Evolutionary conservation across 2,113 vertebrate genomes (phyloP).

Genomic region (Trichomycterus rosablanca): DNA sequence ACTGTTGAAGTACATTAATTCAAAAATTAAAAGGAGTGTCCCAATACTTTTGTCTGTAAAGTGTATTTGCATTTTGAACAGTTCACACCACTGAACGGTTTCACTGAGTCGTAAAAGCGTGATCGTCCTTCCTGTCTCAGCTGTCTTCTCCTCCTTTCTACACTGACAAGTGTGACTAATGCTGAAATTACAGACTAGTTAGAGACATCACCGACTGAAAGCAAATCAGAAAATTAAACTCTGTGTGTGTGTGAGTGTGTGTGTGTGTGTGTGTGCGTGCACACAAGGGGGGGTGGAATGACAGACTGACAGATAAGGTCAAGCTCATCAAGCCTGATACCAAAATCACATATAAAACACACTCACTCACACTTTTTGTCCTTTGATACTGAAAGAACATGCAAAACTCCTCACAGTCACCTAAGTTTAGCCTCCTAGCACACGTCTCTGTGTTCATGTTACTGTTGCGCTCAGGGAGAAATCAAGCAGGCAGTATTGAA

Average conservation of each 20-base stretch:
- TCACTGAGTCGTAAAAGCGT: not conserved
- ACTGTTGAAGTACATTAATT: too few species aligned
- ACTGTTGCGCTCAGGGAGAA: too few species aligned
- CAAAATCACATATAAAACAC: slow-evolving; percentile 28
- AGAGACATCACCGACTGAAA: slow-evolving; percentile 22
- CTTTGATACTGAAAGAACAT: not conserved
- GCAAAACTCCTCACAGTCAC: not conserved
- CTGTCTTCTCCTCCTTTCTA: slow-evolving; percentile 16
- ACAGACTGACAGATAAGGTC: slow-evolving; percentile 35
- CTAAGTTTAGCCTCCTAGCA: too few species aligned
- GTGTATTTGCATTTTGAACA: too few species aligned
- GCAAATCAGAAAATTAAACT: slow-evolving; percentile 29
- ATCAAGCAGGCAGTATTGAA: too few species aligned
- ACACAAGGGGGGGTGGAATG: not conserved
- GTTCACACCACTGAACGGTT: not conserved
- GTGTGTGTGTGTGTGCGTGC: slow-evolving; percentile 13
- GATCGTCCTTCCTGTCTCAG: slow-evolving; percentile 16
- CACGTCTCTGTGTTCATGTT: too few species aligned
- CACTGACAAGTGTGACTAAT: slow-evolving; percentile 35
- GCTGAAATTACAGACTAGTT: slow-evolving; percentile 34
- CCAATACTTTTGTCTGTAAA: too few species aligned
- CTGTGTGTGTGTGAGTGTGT: slow-evolving; percentile 23
- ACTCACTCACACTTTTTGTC: slow-evolving; percentile 19
- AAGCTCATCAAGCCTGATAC: slow-evolving; percentile 27
- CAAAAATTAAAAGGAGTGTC: too few species aligned